Percentiles rank a stretch among this genome's conserved stretches.
Evolutionary conservation across 2,888 invertebrate species (phyloP).

Genomic region (Drosophila heteroneura): DNA sequence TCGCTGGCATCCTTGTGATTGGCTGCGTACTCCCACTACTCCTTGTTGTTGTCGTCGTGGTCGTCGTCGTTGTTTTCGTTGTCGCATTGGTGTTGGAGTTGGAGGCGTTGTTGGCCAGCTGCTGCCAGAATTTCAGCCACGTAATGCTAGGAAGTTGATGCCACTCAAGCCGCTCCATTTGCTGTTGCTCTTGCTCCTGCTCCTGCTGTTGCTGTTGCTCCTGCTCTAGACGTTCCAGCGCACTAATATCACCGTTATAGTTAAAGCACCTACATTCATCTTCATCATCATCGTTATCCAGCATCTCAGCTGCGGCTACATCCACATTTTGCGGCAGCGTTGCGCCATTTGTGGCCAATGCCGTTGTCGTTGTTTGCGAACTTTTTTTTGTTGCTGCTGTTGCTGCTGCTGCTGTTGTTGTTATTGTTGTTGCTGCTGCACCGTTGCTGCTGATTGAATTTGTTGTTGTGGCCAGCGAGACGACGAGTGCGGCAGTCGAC

Average conservation of each 20-base stretch:
- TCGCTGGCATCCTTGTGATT: constrained; percentile 29
- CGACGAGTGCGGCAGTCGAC: constrained; percentile 18
- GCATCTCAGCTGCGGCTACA: constrained; percentile 41
- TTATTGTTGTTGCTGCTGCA: constrained; percentile 16
- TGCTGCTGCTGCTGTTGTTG: constrained; percentile 13
- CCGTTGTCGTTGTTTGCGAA: constrained; percentile 79
- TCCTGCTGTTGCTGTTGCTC: constrained; percentile 17
- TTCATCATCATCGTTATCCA: constrained; percentile 37
- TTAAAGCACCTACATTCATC: constrained; percentile 83
- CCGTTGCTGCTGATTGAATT: constrained; percentile 57
- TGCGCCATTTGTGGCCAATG: constrained; percentile 54
- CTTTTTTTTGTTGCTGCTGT: constrained; percentile 38
- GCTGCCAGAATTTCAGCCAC: constrained; percentile 76
- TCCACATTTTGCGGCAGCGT: constrained; percentile 46
- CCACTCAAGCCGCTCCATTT: constrained; percentile 38
- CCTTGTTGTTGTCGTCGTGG: constrained; percentile 12
- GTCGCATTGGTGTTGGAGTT: constrained; percentile 40
- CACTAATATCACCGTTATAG: constrained; percentile 82
- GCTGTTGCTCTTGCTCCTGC: not conserved
- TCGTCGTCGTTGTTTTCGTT: constrained; percentile 50
- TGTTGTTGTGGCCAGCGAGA: constrained; percentile 46
- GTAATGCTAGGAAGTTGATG: constrained; percentile 72
- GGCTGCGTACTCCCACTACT: constrained; percentile 16
- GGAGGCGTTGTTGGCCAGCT: constrained; percentile 46
- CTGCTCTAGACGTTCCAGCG: constrained; percentile 58